A percentile compares a stretch with the other conserved stretches of the same genome.
These are phyloP conservation scores for Romanogobio albipinnatus DNA, from an alignment of 2,113 vertebrate species.

Conservation along the genomic window DNA sequence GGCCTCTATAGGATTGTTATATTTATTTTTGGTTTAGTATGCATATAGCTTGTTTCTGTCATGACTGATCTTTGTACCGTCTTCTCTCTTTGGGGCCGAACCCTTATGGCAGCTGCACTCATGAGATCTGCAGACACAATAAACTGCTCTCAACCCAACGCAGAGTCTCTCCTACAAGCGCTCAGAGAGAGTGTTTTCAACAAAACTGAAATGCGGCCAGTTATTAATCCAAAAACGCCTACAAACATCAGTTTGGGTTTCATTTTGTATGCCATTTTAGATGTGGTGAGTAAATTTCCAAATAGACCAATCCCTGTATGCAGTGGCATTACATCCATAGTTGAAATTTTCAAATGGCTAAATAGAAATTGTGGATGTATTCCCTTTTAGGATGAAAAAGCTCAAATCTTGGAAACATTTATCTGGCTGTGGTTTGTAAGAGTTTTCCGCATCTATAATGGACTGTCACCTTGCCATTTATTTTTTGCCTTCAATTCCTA, in stretches of 20 bases:
- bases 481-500: not conserved
- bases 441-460: not conserved
- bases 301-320: not conserved
- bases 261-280: conserved; percentile 71
- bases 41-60: not conserved
- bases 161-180: conserved; percentile 38
- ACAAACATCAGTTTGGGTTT: conserved; percentile 61
- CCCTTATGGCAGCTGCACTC: not conserved
- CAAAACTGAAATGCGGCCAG: conserved; percentile 66
- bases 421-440: conserved; percentile 70
- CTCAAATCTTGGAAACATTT: conserved; percentile 68
- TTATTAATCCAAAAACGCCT: conserved; percentile 55
- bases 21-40: not conserved
- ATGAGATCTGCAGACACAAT: conserved; percentile 3
- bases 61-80: not conserved
- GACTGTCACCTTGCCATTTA: not conserved
- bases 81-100: not conserved
- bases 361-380: not conserved
- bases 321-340: not conserved
- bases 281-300: conserved; percentile 70
- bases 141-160: conserved; percentile 57
- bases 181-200: conserved; percentile 42
- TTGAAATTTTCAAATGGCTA: not conserved
- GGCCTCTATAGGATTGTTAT: not conserved
- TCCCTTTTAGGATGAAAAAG: conserved; percentile 73